Evolutionary conservation across 2,113 vertebrate genomes (phyloP).

Genomic region (Talpa occidentalis): DNA sequence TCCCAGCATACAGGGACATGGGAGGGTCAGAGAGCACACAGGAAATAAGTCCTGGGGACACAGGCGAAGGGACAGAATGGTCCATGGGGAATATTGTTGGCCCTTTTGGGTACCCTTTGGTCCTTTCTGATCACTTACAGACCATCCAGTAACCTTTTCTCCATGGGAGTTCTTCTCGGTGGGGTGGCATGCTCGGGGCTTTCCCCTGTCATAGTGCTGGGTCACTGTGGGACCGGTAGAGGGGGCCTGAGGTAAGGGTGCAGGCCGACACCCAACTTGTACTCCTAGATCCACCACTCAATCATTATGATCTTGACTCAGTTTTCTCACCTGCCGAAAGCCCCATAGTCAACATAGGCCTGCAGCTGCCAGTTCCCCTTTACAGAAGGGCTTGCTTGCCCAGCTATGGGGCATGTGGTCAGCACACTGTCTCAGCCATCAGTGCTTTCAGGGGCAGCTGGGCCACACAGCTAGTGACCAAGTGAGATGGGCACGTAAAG

Average conservation of each 20-base stretch:
- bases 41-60: neutral
- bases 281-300: neutral
- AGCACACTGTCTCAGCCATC: neutral
- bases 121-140: neutral
- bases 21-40: neutral
- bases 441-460: neutral
- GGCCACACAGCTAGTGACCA: neutral
- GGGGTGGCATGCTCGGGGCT: neutral
- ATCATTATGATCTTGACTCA: neutral
- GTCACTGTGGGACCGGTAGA: neutral
- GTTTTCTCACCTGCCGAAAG: neutral
- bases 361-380: neutral
- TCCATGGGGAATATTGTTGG: neutral
- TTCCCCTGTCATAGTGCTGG: neutral
- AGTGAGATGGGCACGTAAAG: neutral
- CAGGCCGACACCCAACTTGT: neutral
- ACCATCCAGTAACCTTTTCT: neutral
- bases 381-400: neutral
- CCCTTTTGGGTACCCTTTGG: neutral
- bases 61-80: neutral
- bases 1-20: neutral
- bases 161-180: neutral
- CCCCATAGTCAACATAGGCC: neutral
- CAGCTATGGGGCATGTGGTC: neutral
- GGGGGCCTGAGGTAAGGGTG: accelerated